Base-by-base conservation (phyloP, 2,113 vertebrate species). In the Ursus arctos region DNA sequence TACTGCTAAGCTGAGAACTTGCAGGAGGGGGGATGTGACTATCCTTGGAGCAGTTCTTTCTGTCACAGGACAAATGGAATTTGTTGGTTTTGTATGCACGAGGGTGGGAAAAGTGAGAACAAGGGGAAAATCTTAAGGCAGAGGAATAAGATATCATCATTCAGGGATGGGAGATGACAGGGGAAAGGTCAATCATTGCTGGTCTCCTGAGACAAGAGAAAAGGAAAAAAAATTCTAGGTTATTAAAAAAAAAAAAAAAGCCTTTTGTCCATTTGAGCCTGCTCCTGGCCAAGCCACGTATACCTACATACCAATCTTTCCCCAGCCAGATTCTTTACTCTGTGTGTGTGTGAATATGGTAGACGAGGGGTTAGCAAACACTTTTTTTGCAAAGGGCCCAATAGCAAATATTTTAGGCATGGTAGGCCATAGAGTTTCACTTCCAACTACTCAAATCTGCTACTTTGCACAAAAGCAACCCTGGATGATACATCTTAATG, bases 1-100 rank as follows among this genome's bases (percentile, higher is more conserved):
- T 0, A 12, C 0, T 47, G 49, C 51, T 81, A 49, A 83, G 18
- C 14, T 0, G 1, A 69, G 81, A 31, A 63, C 31, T 77, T 57
- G 40, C 14, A 33, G 51, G 74, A 80, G 8, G 1, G 5, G 33
- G 84, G 24, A 33, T 33, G 55, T 21, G 51, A 67, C 72, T 12
- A 63, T 65, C 91, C 87, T 59, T 33, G 19, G 55, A 87, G 61
- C 61, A 59, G 9, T 33, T 51, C 72, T 85, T 59, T 96, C 81
- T 74, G 19, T 65, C 82, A 49, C 81, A 88, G 91, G 69, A 93
- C 53, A 88, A 67, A 65, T 53, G 49, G 40, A 89, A 69, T 87
- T 72, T 82, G 69, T 51, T 76, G 59, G 43, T 28, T 79, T 55
- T 55, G n/a, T 51, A 67, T 61, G 47, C 18, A 3, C 2, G 40